Base-by-base conservation (phyloP, 2,797 vertebrate genomes). In the Phaenicophaeus curvirostris region DNA sequence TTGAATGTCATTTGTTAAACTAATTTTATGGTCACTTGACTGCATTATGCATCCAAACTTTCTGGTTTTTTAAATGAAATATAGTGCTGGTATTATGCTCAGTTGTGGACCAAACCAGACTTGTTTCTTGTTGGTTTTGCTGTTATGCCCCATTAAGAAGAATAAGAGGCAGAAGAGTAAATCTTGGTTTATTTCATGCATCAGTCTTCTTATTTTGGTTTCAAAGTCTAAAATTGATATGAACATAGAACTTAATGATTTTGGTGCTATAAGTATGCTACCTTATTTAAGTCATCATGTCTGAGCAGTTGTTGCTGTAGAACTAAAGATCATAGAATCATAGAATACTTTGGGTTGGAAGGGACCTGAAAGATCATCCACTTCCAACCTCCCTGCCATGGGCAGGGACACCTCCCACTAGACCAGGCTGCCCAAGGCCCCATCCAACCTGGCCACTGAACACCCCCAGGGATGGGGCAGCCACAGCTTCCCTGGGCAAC, bases 81-180 rank as follows among this genome's bases (percentile, higher is more conserved):
- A 17, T 0, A 30, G 18, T 51, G 6, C 16, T 18, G 0, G 0
- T 33, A 35, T 82, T 73, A 17, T 41, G 23, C 15, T 20, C 4
- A 9, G 3, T 25, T 59, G 4, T 50, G 82, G 42, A 89, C 11
- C 7, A 33, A 37, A 57, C 8, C 18, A 73, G 15, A 12, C 11
- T 66, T 51, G 6, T 35, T 71, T 73, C 33, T 20, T 59, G 3
- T 30, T 61, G 9, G 1, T 48, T 89, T 85, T 55, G 19, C 75
- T 85, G 21, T 39, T 63, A 5, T 59, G 19, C 79, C 27, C 46
- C 62, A 5, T 48, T 85, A 28, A 8, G 14, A 39, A 39, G 13
- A 39, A 39, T 39, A 39, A 54, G 9, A 30, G 15, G 53, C 5
- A 27, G 31, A 27, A 69, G 25, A 55, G 21, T 5, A 76, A 15